phyloP scores from a whole-genome alignment of 2,888 invertebrate genomes.

The Pandemis cinnamomeana region DNA sequence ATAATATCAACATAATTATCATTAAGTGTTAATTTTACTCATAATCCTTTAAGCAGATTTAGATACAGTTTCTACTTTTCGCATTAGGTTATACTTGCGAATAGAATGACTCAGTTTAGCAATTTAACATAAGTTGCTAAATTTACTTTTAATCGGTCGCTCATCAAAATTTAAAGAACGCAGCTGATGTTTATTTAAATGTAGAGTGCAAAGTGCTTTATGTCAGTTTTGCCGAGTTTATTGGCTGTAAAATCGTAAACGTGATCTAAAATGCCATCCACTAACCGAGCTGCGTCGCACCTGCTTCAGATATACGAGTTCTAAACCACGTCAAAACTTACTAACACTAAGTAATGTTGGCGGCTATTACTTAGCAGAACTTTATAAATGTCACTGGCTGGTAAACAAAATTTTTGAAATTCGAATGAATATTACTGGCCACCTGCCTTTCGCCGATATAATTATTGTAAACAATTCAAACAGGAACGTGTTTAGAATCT shows the following conservation, averaged over 20 bases:
- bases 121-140: not conserved
- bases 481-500: not conserved
- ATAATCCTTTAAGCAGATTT: slow-evolving; percentile 5
- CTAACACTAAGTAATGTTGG: slow-evolving; percentile 24
- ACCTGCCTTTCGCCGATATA: not conserved
- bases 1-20: slow-evolving; percentile 34
- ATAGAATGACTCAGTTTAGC: not conserved
- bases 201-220: slow-evolving; percentile 10
- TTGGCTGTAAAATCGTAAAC: slow-evolving; percentile 48
- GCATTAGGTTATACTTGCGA: not conserved
- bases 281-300: slow-evolving; percentile 58
- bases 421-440: slow-evolving; percentile 3
- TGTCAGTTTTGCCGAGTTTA: slow-evolving; percentile 47
- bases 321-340: slow-evolving; percentile 27
- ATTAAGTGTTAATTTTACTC: slow-evolving; percentile 10
- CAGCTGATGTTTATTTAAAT: not conserved
- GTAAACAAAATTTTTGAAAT: slow-evolving; percentile 22
- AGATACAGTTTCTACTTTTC: not conserved
- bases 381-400: slow-evolving; percentile 22
- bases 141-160: not conserved
- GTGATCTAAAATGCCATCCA: slow-evolving; percentile 64
- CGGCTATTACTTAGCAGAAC: slow-evolving; percentile 21
- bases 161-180: not conserved
- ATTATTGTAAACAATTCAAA: slow-evolving; percentile 4
- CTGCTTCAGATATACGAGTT: slow-evolving; percentile 49